These are phyloP conservation scores for Apotomis turbidana DNA, from an alignment of 2,888 invertebrate genomes.

Conservation along the genomic window DNA sequence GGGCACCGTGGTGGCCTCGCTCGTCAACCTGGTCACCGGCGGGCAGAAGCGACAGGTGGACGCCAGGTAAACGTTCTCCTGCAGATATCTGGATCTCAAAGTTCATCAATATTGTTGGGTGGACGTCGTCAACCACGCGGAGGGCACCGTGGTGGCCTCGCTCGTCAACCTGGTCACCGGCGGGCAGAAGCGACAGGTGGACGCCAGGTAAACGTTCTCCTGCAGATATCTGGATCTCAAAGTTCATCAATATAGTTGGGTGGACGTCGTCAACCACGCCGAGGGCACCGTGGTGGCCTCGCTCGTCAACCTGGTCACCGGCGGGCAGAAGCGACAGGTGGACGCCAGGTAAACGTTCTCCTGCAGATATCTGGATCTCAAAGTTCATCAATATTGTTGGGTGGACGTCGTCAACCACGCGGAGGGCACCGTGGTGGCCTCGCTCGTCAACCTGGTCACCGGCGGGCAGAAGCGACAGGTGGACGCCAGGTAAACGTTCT, in stretches of 20 bases:
- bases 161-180: conserved; percentile 93
- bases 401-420: too few relatives aligned
- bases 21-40: conserved; percentile 93
- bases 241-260: conserved; percentile 84
- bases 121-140: conserved; percentile 90
- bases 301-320: conserved; percentile 92
- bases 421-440: too few relatives aligned
- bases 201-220: conserved; percentile 92
- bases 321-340: conserved; percentile 76
- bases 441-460: too few relatives aligned
- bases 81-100: fast-evolving
- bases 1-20: conserved; percentile 91
- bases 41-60: conserved; percentile 72
- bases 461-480: too few relatives aligned
- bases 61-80: conserved; percentile 88
- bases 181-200: conserved; percentile 69
- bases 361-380: too few relatives aligned
- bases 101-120: too few relatives aligned
- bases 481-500: too few relatives aligned
- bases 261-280: conserved; percentile 91
- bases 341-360: conserved; percentile 90
- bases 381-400: too few relatives aligned
- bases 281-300: conserved; percentile 92
- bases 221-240: conserved; percentile 89
- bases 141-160: conserved; percentile 91